Evolutionary conservation across 2,888 invertebrate genomes (phyloP), one percentile per base, ranked within the genome.

Genomic region (Merodon equestris): DNA sequence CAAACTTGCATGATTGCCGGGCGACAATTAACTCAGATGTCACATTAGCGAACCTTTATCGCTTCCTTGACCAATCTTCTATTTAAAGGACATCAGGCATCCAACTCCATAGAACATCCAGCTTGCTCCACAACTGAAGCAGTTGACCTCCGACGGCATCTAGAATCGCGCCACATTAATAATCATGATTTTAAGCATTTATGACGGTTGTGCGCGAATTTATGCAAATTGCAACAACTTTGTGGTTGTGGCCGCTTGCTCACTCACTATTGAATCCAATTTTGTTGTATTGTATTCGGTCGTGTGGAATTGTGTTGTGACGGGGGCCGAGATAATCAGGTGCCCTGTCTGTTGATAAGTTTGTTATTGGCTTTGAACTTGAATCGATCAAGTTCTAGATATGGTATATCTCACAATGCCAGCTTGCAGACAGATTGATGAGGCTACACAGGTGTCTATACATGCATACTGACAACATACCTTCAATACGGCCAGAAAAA

Each of bases 171-270:
- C 72, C 61, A 67, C 57, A 72, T 72, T 50, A n/a, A 57, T 56
- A 64, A 64, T 45, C 50, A 67, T 63, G 67, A 36, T 77, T 67
- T 63, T 77, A 61, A 67, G 27, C 77, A 67, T 71, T 71, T 71
- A 73, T 73, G 73, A 68, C 73, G 57, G 48, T 51, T 58, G 47
- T 73, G 73, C 73, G 73, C 68, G 66, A 73, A 73, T 68, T 79
- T 79, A 79, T 79, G 77, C 68, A 79, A 79, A 79, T 79, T 73
- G 68, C 73, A 68, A 60, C 73, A 60, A 60, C 67, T 63, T 66
- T 45, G 38, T 47, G 47, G 38, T 50, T 36, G 42, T 15, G 7
- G 27, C 44, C 27, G 7, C 27, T 27, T 27, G 27, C 7, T 2
- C 27, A 7, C 27, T 27, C 2, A 7, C 27, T 27, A n/a, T n/a